Evolutionary conservation across 2,797 vertebrate genomes (phyloP).

Genomic region (Menidia menidia): DNA sequence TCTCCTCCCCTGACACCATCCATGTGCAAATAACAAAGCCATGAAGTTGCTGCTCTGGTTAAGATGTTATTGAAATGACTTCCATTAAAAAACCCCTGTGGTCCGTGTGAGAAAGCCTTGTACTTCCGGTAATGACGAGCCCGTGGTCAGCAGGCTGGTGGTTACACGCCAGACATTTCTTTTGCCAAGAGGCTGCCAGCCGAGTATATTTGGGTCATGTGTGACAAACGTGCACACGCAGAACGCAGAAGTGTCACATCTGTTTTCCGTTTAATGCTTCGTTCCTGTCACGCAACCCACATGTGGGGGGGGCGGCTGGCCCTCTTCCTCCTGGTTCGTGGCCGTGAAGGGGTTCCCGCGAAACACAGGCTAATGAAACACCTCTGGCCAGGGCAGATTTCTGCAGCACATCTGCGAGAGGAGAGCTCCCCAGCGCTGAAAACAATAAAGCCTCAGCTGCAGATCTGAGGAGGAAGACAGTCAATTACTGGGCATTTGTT

Average conservation of each 20-base stretch:
- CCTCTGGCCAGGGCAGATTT: constrained; percentile 14
- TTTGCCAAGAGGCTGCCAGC: background rate
- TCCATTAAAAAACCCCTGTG: background rate
- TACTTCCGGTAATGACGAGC: background rate
- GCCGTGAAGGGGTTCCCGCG: constrained; percentile 10
- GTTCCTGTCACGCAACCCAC: constrained; percentile 17
- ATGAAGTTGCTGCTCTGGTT: too few species aligned
- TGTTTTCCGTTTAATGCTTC: constrained; percentile 27
- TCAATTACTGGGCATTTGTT: constrained; percentile 42
- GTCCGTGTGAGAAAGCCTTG: background rate
- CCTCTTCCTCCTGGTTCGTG: background rate
- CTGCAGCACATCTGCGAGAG: constrained; percentile 38
- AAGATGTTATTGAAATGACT: too few species aligned
- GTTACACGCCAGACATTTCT: constrained; percentile 3
- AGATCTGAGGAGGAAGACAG: constrained; percentile 34
- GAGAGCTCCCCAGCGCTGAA: constrained; percentile 11
- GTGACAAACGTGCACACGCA: constrained; percentile 6
- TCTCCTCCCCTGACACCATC: too few species aligned
- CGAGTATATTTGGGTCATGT: constrained; percentile 16
- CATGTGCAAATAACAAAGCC: too few species aligned
- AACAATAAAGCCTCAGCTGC: constrained; percentile 47
- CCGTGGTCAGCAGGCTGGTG: background rate
- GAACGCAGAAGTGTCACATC: constrained; percentile 2
- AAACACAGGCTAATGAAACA: constrained; percentile 37
- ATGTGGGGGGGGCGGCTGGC: background rate